Evolutionary conservation across 2,797 vertebrate species (phyloP).

Genomic region (Sebastes hubbsi): DNA sequence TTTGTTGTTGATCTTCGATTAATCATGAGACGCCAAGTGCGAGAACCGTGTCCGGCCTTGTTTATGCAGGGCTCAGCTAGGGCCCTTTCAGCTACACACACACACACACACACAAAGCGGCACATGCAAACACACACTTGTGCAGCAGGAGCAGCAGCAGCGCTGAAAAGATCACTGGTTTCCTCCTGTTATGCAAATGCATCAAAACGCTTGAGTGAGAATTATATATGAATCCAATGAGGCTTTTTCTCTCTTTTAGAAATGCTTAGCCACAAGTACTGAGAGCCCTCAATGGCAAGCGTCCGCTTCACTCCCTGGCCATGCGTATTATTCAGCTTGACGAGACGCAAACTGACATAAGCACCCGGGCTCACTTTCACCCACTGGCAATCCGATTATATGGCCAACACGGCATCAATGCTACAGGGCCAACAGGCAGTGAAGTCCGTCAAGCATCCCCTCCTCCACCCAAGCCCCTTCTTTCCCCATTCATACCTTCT

Average conservation of each 20-base stretch:
- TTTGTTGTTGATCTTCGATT: slow-evolving; percentile 68
- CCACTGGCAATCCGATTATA: slow-evolving; percentile 96
- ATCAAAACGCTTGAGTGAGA: slow-evolving; percentile 93
- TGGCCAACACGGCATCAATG: slow-evolving; percentile 91
- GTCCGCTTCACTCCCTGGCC: slow-evolving; percentile 84
- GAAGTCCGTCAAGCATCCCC: slow-evolving; percentile 88
- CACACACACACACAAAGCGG: slow-evolving; percentile 47
- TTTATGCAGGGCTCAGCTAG: slow-evolving; percentile 59
- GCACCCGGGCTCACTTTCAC: slow-evolving; percentile 93
- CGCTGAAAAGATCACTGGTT: slow-evolving; percentile 80
- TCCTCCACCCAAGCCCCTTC: slow-evolving; percentile 85
- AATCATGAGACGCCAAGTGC: slow-evolving; percentile 73
- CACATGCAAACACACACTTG: slow-evolving; percentile 70
- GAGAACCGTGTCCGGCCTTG: slow-evolving; percentile 67
- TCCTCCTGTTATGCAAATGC: slow-evolving; percentile 85
- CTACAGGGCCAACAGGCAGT: slow-evolving; percentile 88
- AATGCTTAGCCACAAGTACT: slow-evolving; percentile 81
- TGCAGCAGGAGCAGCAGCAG: slow-evolving; percentile 71
- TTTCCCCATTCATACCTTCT: slow-evolving; percentile 87
- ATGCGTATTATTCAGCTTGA: slow-evolving; percentile 92
- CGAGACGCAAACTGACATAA: slow-evolving; percentile 97
- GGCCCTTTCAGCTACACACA: slow-evolving; percentile 26
- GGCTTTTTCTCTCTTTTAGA: slow-evolving; percentile 87
- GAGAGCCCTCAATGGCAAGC: slow-evolving; percentile 83
- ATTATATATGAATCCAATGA: slow-evolving; percentile 98